Percentiles rank a stretch among this genome's conserved stretches.
Conservation (phyloP, 2,888 invertebrate species). For the Melieria omissa region DNA sequence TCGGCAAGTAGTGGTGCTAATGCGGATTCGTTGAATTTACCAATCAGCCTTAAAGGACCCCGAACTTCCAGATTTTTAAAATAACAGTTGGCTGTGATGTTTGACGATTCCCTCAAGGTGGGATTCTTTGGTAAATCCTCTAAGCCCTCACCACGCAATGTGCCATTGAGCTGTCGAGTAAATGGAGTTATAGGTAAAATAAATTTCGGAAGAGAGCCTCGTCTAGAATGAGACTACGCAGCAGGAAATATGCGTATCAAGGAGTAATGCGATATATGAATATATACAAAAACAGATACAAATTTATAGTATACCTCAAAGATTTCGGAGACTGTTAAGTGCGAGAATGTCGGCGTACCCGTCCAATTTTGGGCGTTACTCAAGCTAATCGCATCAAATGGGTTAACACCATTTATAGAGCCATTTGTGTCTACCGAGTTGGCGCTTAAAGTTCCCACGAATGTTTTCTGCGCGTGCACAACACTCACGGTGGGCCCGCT, state of each 20-base stretch:
- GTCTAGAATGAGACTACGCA: not conserved
- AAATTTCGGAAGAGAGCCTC: not conserved
- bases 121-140: constrained; percentile 68
- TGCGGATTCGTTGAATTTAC: constrained; percentile 64
- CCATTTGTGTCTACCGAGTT: constrained; percentile 64
- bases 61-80: constrained; percentile 68
- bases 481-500: constrained; percentile 56
- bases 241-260: not conserved
- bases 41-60: constrained; percentile 68
- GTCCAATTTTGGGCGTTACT: constrained; percentile 64
- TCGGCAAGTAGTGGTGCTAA: constrained; percentile 67
- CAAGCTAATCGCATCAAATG: constrained; percentile 68
- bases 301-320: constrained; percentile 60
- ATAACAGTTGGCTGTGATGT: constrained; percentile 65
- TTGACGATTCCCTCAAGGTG: constrained; percentile 65
- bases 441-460: constrained; percentile 62
- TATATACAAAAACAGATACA: not conserved
- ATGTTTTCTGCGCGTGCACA: constrained; percentile 68
- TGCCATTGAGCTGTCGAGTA: constrained; percentile 68
- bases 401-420: constrained; percentile 67
- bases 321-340: constrained; percentile 68
- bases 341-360: constrained; percentile 68
- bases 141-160: constrained; percentile 65
- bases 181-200: not conserved
- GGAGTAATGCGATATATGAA: too few species aligned